Conservation (phyloP, 2,113 vertebrate genomes). For the mouse (Mus musculus) region GRCm39 chr19:22694501-22695000, state of each 20-base stretch:
- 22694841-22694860: not conserved
- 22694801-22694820: not conserved
- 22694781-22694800: not conserved
- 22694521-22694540: not conserved
- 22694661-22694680: not conserved
- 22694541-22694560: not conserved
- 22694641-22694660: not conserved
- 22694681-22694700: not conserved
- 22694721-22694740: not conserved
- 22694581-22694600: not conserved
- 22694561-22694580: not conserved
- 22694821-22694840: not conserved
- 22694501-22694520: not conserved
- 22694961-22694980: not conserved
- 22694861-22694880: not conserved
- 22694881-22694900: not conserved
- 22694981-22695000: not conserved
- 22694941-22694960: not conserved
- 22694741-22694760: slow-evolving; percentile 4
- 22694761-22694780: not conserved
- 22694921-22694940: not conserved
- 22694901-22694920: not conserved
- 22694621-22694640: not conserved
- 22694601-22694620: not conserved
- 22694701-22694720: not conserved